These are phyloP conservation scores for Drosophila algonquin DNA, from an alignment of 2,888 invertebrate species.

Conservation along the genomic window DNA sequence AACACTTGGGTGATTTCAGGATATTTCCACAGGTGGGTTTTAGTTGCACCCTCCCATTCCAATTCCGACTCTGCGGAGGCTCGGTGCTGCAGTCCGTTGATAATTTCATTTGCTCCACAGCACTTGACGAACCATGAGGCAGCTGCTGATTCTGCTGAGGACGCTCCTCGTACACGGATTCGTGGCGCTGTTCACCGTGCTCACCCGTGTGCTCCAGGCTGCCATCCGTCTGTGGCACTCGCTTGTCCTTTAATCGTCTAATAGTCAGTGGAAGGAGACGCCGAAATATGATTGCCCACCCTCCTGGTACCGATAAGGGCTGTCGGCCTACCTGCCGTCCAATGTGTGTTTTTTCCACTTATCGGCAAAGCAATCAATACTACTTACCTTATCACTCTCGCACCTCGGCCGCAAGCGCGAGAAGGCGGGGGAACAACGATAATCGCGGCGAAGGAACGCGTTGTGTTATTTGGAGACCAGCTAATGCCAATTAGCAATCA, in stretches of 20 bases:
- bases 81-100: background rate
- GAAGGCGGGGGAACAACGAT: background rate
- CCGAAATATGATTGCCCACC: background rate
- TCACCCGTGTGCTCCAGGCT: conserved; percentile 55
- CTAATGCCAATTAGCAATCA: conserved; percentile 45
- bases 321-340: conserved; percentile 42
- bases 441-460: background rate
- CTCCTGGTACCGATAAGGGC: background rate
- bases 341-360: conserved; percentile 14
- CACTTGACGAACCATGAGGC: conserved; percentile 50
- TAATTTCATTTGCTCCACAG: conserved; percentile 11
- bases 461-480: conserved; percentile 9
- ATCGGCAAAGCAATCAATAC: conserved; percentile 64
- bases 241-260: conserved; percentile 38
- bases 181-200: conserved; percentile 56
- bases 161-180: conserved; percentile 62
- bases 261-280: background rate
- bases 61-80: background rate
- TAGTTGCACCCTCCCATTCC: background rate
- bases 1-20: background rate
- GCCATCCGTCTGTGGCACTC: conserved; percentile 60
- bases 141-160: conserved; percentile 55
- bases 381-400: conserved; percentile 39
- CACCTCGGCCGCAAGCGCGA: conserved; percentile 25
- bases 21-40: conserved; percentile 16